Evolutionary conservation across 2,888 invertebrate species (phyloP).

Genomic region (Callosobruchus maculatus): DNA sequence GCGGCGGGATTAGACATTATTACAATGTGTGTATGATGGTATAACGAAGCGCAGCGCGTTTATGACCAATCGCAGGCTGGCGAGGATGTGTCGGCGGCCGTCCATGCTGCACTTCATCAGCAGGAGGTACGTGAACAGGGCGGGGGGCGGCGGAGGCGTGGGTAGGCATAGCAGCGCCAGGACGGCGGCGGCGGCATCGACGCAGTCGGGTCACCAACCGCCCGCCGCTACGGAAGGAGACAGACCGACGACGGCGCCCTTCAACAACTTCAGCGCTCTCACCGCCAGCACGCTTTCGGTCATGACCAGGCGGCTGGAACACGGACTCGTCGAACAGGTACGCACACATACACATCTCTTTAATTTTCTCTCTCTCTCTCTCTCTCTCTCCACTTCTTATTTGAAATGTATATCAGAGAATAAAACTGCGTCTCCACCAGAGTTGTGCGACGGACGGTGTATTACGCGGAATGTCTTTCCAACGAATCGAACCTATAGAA

Average conservation of each 20-base stretch:
- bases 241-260: too few relatives aligned
- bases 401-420: neutral
- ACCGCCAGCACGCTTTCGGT: conserved; percentile 26
- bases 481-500: too few relatives aligned
- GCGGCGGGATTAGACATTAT: too few relatives aligned
- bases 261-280: conserved; percentile 25
- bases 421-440: too few relatives aligned
- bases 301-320: conserved; percentile 33
- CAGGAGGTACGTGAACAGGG: conserved; percentile 29
- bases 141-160: conserved; percentile 21
- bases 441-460: too few relatives aligned
- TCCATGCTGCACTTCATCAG: conserved; percentile 35
- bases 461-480: too few relatives aligned
- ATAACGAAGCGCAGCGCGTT: neutral
- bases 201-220: too few relatives aligned
- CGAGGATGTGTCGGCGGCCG: conserved; percentile 29
- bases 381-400: neutral
- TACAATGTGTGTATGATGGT: too few relatives aligned
- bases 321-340: neutral
- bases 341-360: too few relatives aligned
- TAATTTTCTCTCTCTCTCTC: too few relatives aligned
- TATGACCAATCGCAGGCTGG: conserved; percentile 26
- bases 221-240: too few relatives aligned
- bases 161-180: conserved; percentile 5
- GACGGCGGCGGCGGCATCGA: neutral